A percentile compares a stretch with the other conserved stretches of the same genome.
Conservation (phyloP, 2,113 vertebrate species). For the Tinamus guttatus region DNA sequence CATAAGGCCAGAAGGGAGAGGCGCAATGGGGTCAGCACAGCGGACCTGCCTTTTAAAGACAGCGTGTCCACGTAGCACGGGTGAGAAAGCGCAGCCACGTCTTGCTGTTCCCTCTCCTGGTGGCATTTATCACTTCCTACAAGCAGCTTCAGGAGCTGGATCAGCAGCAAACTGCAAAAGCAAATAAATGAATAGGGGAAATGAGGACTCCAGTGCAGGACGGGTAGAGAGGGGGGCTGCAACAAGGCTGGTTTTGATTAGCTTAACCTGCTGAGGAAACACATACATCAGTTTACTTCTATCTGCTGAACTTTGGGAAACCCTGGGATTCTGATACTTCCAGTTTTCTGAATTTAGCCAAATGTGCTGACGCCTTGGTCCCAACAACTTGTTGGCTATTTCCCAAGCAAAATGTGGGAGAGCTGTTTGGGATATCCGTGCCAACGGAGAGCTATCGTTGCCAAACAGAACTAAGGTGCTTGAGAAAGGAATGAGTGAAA, state of each 20-base stretch:
- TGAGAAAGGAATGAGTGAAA: conserved; percentile 21
- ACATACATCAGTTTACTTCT: background rate
- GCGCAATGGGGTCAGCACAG: background rate
- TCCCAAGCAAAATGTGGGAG: background rate
- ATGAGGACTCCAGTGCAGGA: background rate
- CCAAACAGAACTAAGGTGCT: background rate
- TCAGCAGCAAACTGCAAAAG: background rate
- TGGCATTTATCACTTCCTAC: background rate
- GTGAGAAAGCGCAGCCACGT: background rate
- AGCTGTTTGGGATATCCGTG: background rate
- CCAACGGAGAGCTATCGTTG: background rate
- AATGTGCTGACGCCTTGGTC: background rate
- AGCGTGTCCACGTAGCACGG: accelerated
- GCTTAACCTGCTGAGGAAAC: background rate
- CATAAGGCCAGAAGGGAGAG: background rate
- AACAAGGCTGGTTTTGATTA: background rate
- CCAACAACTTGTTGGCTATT: background rate
- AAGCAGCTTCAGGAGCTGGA: background rate
- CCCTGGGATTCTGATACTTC: background rate
- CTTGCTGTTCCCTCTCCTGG: background rate
- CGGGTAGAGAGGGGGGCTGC: background rate
- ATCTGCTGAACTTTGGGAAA: background rate
- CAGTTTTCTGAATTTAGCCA: background rate
- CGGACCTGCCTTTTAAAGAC: background rate
- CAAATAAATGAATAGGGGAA: background rate